Percentiles rank a stretch among this genome's conserved stretches.
Evolutionary conservation across 2,113 vertebrate genomes (phyloP).

Genomic region (Panurus biarmicus): DNA sequence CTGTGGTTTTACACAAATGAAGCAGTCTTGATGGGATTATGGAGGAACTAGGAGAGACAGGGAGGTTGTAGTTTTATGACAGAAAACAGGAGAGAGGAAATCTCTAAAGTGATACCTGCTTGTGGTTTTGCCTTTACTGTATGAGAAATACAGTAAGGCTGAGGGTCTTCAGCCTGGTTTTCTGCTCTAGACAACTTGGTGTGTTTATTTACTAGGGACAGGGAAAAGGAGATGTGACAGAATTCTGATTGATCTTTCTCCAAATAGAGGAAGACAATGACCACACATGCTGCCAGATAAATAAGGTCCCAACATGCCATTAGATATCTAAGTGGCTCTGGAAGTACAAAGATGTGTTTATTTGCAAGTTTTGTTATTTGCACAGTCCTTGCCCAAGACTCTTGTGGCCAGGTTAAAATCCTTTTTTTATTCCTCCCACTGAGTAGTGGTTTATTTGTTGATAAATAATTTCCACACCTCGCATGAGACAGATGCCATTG

Average conservation of each 20-base stretch:
- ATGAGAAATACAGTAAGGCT: accelerated
- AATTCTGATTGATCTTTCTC: background rate
- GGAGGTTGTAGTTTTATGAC: background rate
- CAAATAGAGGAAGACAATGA: background rate
- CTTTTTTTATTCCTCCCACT: background rate
- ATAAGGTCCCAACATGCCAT: background rate
- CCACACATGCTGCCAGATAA: background rate
- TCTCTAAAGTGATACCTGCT: background rate
- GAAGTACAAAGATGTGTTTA: background rate
- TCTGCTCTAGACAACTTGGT: background rate
- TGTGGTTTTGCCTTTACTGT: background rate
- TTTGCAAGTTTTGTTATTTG: slow-evolving; percentile 1
- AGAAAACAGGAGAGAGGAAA: background rate
- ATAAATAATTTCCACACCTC: background rate
- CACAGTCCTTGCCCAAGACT: background rate
- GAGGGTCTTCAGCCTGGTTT: background rate
- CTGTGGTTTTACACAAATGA: background rate
- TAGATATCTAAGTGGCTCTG: background rate
- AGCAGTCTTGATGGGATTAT: background rate
- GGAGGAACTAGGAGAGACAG: background rate
- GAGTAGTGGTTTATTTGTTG: background rate
- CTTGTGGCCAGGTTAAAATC: background rate
- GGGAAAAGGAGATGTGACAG: background rate
- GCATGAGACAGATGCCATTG: background rate
- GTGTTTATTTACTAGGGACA: background rate